These are phyloP conservation scores for Anticlea derivata DNA, from an alignment of 2,888 invertebrate genomes.

Conservation along the genomic window DNA sequence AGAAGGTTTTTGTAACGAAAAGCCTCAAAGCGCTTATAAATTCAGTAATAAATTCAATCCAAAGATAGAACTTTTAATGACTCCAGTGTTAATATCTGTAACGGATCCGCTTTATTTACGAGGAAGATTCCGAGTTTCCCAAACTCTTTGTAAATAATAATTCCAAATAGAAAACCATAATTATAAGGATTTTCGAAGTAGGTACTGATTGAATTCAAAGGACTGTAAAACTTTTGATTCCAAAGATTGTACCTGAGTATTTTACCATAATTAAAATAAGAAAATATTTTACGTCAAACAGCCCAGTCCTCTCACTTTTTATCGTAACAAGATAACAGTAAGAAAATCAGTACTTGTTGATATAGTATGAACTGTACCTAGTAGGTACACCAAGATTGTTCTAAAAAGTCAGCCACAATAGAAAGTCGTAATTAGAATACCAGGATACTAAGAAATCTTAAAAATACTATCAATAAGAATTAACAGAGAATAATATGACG, in stretches of 20 bases:
- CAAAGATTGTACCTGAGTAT: background rate
- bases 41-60: conserved; percentile 34
- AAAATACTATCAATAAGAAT: no score
- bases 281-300: no score
- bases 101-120: conserved; percentile 48
- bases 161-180: conserved; percentile 4
- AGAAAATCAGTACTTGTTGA: no score
- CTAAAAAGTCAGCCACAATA: no score
- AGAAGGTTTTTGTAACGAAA: background rate
- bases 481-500: no score
- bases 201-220: conserved; percentile 5
- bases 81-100: conserved; percentile 50
- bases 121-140: conserved; percentile 34
- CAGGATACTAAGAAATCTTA: no score
- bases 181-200: conserved; percentile 12
- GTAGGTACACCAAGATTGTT: no score
- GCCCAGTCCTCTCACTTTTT: no score
- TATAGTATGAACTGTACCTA: no score
- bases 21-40: conserved; percentile 29
- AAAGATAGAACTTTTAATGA: conserved; percentile 52
- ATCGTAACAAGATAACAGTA: no score
- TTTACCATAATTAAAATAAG: background rate
- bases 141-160: conserved; percentile 38
- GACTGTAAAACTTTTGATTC: background rate
- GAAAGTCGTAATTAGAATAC: no score